These are phyloP conservation scores for Atta cephalotes DNA, from an alignment of 1,140 invertebrate species.

Conservation along the genomic window DNA sequence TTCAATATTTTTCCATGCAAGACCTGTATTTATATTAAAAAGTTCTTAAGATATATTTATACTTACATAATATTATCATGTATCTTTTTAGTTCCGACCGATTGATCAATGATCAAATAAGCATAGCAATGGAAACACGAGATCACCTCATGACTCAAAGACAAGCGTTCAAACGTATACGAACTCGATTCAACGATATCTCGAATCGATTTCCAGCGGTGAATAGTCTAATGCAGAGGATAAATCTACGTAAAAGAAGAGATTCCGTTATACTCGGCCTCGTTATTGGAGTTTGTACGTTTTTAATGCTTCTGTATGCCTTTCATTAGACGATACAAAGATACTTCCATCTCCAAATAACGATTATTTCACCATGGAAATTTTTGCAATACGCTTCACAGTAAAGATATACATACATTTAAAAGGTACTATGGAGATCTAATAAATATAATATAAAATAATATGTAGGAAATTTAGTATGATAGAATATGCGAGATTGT, in stretches of 20 bases:
- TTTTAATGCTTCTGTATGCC: conserved; percentile 94
- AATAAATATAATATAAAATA: conserved; percentile 21
- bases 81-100: conserved; percentile 92
- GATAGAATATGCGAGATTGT: conserved; percentile 13
- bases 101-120: conserved; percentile 98
- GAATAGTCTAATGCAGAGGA: conserved; percentile 96
- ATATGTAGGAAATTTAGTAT: conserved; percentile 17
- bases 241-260: conserved; percentile 96
- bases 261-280: conserved; percentile 96
- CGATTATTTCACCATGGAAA: conserved; percentile 40
- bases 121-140: conserved; percentile 97
- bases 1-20: too few relatives aligned
- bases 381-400: conserved; percentile 38
- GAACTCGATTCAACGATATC: conserved; percentile 96
- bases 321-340: conserved; percentile 88
- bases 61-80: background rate
- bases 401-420: conserved; percentile 51
- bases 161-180: conserved; percentile 95
- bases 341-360: conserved; percentile 67
- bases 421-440: conserved; percentile 58
- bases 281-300: conserved; percentile 94
- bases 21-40: conserved; percentile 87
- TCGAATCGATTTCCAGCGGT: conserved; percentile 96
- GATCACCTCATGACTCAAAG: conserved; percentile 96
- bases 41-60: conserved; percentile 8